phyloP scores from a whole-genome alignment of 2,888 invertebrate genomes.

The Dermolepida albohirtum region DNA sequence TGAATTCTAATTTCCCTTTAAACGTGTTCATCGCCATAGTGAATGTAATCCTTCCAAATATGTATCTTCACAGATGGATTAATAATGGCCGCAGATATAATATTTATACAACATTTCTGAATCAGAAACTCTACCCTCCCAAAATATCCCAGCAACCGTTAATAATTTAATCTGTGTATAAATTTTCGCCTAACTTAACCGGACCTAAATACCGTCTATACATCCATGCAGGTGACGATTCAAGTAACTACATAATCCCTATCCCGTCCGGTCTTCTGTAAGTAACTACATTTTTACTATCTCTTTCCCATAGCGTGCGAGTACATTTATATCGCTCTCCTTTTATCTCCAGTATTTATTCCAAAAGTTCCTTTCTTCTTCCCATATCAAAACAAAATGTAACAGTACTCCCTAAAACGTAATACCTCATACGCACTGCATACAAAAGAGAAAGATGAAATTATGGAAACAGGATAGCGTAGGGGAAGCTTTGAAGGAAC shows the following conservation, averaged over 20 bases:
- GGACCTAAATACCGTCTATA: not conserved
- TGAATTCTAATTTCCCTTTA: no score
- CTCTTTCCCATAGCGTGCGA: not conserved
- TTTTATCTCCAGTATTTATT: no score
- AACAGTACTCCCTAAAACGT: no score
- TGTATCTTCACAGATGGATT: slow-evolving; percentile 23
- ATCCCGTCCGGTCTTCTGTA: slow-evolving; percentile 12
- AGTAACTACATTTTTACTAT: slow-evolving; percentile 4
- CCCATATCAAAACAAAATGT: no score
- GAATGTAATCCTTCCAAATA: slow-evolving; percentile 5
- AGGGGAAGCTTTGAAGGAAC: not conserved
- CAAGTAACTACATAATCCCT: slow-evolving; percentile 8
- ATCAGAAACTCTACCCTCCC: slow-evolving; percentile 9
- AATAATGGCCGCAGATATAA: not conserved
- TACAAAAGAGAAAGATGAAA: no score
- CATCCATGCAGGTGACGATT: slow-evolving; percentile 12
- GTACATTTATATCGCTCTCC: not conserved
- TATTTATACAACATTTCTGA: slow-evolving; percentile 16
- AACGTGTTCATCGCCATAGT: not conserved
- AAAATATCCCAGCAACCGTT: slow-evolving; percentile 15
- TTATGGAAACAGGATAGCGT: no score
- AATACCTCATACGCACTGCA: no score
- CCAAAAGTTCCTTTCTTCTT: no score
- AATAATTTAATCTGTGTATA: slow-evolving; percentile 24
- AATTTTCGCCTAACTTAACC: slow-evolving; percentile 12